Percentiles rank a stretch among this genome's conserved stretches.
phyloP scores from a whole-genome alignment of 1,140 invertebrate genomes.

The Drosophila ambigua region DNA sequence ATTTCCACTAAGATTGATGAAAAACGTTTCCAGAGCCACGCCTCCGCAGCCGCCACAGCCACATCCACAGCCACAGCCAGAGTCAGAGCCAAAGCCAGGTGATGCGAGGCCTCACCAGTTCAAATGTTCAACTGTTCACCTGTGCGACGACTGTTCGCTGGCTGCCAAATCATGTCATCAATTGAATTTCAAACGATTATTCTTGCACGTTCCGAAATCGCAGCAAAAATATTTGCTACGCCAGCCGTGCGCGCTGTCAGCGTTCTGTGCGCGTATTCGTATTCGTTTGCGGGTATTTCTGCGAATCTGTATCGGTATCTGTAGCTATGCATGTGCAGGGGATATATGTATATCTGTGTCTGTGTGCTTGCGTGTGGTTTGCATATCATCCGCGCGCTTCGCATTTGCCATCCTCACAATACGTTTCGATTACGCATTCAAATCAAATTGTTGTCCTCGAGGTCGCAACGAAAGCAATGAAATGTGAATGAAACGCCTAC shows the following conservation, averaged over 20 bases:
- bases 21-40: constrained; percentile 61
- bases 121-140: not conserved
- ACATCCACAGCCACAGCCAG: not conserved
- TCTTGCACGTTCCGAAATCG: constrained; percentile 76
- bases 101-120: constrained; percentile 40
- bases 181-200: constrained; percentile 82
- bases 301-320: too few species aligned
- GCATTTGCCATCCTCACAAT: constrained; percentile 50
- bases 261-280: not conserved
- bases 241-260: constrained; percentile 45
- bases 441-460: constrained; percentile 72
- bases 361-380: constrained; percentile 22
- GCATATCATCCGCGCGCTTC: constrained; percentile 47
- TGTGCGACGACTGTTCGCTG: constrained; percentile 15
- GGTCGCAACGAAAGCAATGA: constrained; percentile 25
- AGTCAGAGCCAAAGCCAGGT: not conserved
- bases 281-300: too few species aligned
- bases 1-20: constrained; percentile 82
- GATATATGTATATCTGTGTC: constrained; percentile 10
- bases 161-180: constrained; percentile 78
- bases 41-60: not conserved
- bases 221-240: constrained; percentile 65
- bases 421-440: constrained; percentile 80
- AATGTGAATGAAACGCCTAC: constrained; percentile 37
- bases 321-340: too few species aligned